These are phyloP conservation scores for Myrmecobius fasciatus DNA, from an alignment of 2,113 vertebrate genomes.

Conservation along the genomic window DNA sequence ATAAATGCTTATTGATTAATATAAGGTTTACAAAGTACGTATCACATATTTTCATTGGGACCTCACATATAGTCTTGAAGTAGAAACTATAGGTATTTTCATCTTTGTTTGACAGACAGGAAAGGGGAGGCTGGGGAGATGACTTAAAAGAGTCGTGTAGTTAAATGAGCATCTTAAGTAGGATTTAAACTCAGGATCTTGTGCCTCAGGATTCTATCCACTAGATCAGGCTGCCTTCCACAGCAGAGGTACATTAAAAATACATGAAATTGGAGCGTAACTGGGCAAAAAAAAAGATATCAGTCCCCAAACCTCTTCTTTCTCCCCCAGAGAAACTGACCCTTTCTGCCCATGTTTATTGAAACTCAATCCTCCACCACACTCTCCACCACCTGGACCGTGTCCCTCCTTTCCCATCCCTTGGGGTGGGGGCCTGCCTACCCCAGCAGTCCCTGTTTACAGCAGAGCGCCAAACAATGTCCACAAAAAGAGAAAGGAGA, in stretches of 20 bases:
- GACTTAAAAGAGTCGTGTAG: neutral
- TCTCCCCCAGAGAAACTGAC: neutral
- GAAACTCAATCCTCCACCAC: conserved; percentile 72
- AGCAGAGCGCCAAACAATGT: neutral
- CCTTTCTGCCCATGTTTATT: conserved; percentile 75
- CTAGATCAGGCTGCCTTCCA: neutral
- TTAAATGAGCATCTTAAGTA: neutral
- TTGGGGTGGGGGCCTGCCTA: conserved; percentile 30
- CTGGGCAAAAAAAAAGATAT: neutral
- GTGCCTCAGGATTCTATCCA: neutral
- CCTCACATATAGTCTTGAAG: neutral
- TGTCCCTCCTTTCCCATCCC: conserved; percentile 75
- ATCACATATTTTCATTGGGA: neutral
- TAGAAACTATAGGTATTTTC: neutral
- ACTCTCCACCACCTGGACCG: conserved; percentile 69
- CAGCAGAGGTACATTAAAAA: neutral
- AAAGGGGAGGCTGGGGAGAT: neutral
- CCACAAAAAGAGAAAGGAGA: neutral
- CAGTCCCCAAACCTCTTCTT: neutral
- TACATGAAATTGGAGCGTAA: neutral
- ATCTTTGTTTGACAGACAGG: neutral
- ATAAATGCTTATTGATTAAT: neutral
- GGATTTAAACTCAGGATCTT: neutral
- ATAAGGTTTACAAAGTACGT: neutral
- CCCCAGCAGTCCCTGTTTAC: neutral